Percentiles rank a stretch among this genome's conserved stretches.
These are phyloP conservation scores for Xenopus petersii DNA, from an alignment of 2,797 vertebrate genomes.

Conservation along the genomic window DNA sequence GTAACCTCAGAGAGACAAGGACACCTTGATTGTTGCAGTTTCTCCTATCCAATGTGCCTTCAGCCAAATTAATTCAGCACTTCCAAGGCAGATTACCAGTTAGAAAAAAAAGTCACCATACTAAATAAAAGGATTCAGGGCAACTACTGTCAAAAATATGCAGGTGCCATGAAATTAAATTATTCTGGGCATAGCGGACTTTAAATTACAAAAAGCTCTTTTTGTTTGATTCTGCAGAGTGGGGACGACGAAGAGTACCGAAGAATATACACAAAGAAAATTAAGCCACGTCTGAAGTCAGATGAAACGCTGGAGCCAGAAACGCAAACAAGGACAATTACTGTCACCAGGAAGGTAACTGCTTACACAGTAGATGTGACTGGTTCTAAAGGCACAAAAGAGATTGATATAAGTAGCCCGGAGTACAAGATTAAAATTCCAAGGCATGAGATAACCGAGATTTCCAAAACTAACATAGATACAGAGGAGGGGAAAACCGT, in stretches of 20 bases:
- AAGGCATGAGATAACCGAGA: constrained; percentile 66
- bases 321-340: constrained; percentile 89
- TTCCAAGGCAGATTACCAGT: too few relatives aligned
- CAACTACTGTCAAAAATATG: too few relatives aligned
- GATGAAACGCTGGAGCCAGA: constrained; percentile 81
- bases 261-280: constrained; percentile 90
- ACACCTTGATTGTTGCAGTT: too few relatives aligned
- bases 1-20: too few relatives aligned
- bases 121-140: too few relatives aligned
- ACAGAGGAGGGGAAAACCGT: constrained; percentile 54
- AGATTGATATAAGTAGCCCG: constrained; percentile 75
- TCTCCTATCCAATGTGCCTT: too few relatives aligned
- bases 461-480: constrained; percentile 57
- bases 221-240: constrained; percentile 67
- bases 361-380: constrained; percentile 92
- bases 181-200: too few relatives aligned
- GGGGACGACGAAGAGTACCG: constrained; percentile 90
- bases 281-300: constrained; percentile 87
- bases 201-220: background rate
- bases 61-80: too few relatives aligned
- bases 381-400: constrained; percentile 56
- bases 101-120: too few relatives aligned
- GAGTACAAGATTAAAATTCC: constrained; percentile 72
- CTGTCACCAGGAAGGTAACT: constrained; percentile 86
- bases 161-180: too few relatives aligned